These are phyloP conservation scores for Arion vulgaris DNA, from an alignment of 1,140 invertebrate species.

Conservation along the genomic window DNA sequence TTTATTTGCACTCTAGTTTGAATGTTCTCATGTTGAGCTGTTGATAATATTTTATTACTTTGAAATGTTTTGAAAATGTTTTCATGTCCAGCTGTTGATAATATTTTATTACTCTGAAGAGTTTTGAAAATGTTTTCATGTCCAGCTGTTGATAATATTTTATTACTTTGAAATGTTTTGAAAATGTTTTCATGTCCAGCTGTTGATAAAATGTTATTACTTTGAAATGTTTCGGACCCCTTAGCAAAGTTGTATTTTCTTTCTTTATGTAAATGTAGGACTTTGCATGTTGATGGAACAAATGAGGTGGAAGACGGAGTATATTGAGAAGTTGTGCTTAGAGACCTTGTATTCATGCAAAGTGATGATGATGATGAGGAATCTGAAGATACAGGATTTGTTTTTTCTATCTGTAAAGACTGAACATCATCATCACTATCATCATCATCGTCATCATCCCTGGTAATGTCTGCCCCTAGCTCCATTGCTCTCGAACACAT, in stretches of 20 bases:
- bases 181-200: too few species aligned
- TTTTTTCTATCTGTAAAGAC: neutral
- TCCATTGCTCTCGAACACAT: neutral
- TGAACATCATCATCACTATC: neutral
- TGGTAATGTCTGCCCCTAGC: neutral
- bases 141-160: too few species aligned
- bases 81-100: too few species aligned
- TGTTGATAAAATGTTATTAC: too few species aligned
- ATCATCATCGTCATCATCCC: neutral
- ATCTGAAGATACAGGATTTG: neutral
- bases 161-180: too few species aligned
- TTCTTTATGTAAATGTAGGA: neutral
- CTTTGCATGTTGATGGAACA: neutral
- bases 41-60: too few species aligned
- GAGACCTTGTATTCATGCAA: neutral
- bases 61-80: too few species aligned
- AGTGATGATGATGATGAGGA: constrained; percentile 16
- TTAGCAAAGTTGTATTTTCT: neutral
- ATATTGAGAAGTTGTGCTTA: neutral
- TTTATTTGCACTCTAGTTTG: too few species aligned
- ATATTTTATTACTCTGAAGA: too few species aligned
- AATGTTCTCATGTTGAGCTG: too few species aligned
- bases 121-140: too few species aligned
- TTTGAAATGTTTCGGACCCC: too few species aligned
- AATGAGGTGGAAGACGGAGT: neutral